Conservation (phyloP, 2,797 vertebrate species). For the Anomalospiza imberbis region DNA sequence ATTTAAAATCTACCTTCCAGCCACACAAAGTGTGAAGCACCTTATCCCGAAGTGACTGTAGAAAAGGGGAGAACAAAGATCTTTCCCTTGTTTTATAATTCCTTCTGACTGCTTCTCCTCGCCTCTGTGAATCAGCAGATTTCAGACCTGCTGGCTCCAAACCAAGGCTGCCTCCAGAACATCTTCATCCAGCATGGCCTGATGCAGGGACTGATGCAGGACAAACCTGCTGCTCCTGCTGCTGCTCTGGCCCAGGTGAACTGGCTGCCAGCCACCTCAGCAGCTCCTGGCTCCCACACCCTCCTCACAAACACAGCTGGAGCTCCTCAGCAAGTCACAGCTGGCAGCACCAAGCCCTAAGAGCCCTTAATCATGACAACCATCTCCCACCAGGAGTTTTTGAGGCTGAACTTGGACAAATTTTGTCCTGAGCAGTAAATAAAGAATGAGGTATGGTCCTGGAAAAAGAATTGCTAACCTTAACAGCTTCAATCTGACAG, state of each 20-base stretch:
- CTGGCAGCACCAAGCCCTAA: neutral
- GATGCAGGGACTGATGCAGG: rapidly evolving
- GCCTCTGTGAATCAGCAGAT: neutral
- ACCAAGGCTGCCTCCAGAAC: neutral
- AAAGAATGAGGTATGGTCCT: neutral
- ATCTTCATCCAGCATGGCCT: neutral
- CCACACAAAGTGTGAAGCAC: rapidly evolving
- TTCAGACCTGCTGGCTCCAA: neutral
- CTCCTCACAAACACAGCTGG: neutral
- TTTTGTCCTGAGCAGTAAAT: neutral
- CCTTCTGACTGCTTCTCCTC: neutral
- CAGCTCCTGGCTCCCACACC: neutral
- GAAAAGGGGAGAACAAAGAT: neutral
- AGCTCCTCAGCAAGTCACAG: neutral
- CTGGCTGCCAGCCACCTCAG: neutral
- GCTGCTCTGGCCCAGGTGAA: neutral
- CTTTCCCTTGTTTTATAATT: neutral
- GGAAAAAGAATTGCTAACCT: neutral
- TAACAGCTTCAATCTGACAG: neutral
- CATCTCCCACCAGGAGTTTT: neutral
- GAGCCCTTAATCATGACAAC: neutral
- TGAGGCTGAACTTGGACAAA: neutral
- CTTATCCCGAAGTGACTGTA: neutral
- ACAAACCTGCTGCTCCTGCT: neutral
- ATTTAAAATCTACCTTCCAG: neutral